phyloP scores from a whole-genome alignment of 2,888 invertebrate species.

The Synergus laeviventris region DNA sequence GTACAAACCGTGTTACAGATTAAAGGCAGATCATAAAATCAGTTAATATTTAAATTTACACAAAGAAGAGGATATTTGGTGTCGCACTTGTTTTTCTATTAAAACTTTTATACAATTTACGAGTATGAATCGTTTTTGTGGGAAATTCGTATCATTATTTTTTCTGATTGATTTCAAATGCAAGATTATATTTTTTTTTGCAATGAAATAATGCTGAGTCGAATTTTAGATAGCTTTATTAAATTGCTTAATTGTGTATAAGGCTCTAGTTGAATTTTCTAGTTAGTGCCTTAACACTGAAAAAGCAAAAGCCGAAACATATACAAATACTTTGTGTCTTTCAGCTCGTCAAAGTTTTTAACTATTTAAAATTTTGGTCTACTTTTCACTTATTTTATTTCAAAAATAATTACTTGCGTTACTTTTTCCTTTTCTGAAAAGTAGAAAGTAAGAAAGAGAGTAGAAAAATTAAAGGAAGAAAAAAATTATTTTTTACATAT shows the following conservation, averaged over 20 bases:
- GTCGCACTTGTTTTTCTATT: background rate
- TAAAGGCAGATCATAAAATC: background rate
- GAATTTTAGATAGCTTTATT: background rate
- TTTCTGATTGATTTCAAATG: background rate
- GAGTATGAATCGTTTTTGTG: background rate
- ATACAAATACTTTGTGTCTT: background rate
- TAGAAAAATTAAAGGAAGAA: constrained; percentile 41
- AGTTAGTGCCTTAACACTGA: constrained; percentile 44
- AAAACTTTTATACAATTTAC: background rate
- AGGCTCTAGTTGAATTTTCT: background rate
- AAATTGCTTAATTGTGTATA: background rate
- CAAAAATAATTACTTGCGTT: background rate
- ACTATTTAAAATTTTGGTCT: background rate
- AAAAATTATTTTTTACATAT: constrained; percentile 51
- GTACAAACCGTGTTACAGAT: background rate
- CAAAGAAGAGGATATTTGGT: background rate
- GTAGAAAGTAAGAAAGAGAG: constrained; percentile 43
- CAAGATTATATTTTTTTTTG: background rate
- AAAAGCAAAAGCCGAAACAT: background rate
- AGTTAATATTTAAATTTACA: background rate
- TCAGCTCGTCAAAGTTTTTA: background rate
- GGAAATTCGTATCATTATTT: background rate
- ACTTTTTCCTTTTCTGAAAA: constrained; percentile 43
- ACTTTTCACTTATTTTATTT: background rate
- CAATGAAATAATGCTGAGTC: background rate